Conservation (phyloP, 2,113 vertebrate species). For the Myrmecobius fasciatus region DNA sequence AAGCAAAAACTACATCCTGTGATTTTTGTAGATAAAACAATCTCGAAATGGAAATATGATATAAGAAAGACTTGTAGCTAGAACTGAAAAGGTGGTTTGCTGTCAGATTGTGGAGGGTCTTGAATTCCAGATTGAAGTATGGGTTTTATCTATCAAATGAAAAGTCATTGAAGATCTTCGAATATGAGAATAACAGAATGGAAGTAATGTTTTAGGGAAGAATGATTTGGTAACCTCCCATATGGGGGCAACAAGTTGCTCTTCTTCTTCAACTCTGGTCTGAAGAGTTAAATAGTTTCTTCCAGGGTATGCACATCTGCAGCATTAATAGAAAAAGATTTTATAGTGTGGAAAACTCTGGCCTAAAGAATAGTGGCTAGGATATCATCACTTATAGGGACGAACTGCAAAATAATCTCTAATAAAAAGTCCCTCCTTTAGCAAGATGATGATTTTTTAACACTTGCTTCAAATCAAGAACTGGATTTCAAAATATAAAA, state of each 20-base stretch:
- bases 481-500: background rate
- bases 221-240: background rate
- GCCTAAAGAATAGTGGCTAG: background rate
- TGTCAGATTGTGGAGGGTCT: background rate
- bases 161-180: background rate
- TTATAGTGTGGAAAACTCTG: background rate
- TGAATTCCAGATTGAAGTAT: background rate
- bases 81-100: background rate
- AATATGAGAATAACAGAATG: background rate
- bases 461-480: background rate
- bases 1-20: background rate
- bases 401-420: background rate
- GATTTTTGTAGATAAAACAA: background rate
- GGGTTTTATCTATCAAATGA: background rate
- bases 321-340: background rate
- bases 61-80: background rate
- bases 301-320: background rate
- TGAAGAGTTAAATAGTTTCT: background rate
- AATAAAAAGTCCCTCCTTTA: background rate
- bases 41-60: background rate
- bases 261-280: background rate
- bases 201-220: background rate
- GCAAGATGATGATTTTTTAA: background rate
- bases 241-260: background rate
- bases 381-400: background rate